These are phyloP conservation scores for Centropus unirufus DNA, from an alignment of 2,113 vertebrate genomes.

Conservation along the genomic window DNA sequence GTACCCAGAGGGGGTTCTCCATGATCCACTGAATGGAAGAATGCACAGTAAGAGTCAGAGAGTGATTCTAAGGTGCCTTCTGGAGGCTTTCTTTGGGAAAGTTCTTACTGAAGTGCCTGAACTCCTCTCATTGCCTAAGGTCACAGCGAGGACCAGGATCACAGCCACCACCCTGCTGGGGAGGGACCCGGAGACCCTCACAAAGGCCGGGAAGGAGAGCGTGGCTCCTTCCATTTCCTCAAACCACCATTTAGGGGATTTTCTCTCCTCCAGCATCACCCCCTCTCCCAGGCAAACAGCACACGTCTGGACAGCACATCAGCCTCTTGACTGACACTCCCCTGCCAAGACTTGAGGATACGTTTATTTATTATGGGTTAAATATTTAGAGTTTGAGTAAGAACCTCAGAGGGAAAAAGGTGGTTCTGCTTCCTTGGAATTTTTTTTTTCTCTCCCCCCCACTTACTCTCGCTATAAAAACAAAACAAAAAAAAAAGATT, in stretches of 20 bases:
- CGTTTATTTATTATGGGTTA: constrained; percentile 35
- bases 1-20: background rate
- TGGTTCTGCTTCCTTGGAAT: background rate
- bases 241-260: background rate
- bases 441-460: background rate
- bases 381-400: constrained; percentile 28
- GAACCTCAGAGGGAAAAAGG: constrained; percentile 48
- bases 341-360: constrained; percentile 11
- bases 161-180: background rate
- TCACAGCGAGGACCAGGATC: background rate
- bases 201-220: fast-evolving
- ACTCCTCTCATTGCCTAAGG: background rate
- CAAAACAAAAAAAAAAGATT: background rate
- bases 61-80: background rate
- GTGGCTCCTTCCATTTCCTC: fast-evolving
- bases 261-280: background rate
- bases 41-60: background rate
- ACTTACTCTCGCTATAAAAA: background rate
- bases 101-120: background rate
- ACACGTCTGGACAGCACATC: constrained; percentile 16
- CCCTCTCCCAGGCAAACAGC: background rate
- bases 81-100: background rate
- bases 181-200: background rate
- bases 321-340: background rate
- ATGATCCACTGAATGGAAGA: background rate